Conservation (phyloP, 2,797 vertebrate genomes). For the Pogoniulus pusillus region DNA sequence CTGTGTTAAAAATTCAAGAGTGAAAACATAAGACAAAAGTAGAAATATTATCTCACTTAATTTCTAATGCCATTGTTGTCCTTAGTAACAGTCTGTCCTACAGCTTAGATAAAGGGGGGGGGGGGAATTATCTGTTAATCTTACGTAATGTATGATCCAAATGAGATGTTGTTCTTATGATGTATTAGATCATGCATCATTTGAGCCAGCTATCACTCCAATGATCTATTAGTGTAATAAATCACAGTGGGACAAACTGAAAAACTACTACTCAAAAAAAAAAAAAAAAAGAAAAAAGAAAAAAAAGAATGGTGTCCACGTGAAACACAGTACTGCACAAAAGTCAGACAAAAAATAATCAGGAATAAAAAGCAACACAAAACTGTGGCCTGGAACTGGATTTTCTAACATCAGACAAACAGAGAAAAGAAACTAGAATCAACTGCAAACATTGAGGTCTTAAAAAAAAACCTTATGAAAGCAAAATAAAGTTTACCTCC, state of each 20-base stretch:
- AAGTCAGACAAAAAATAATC: constrained; percentile 11
- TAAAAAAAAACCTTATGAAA: not conserved
- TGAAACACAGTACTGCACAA: constrained; percentile 51
- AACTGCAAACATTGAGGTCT: not conserved
- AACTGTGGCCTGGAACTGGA: not conserved
- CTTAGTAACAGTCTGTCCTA: not conserved
- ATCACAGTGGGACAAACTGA: constrained; percentile 59
- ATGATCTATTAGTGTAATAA: constrained; percentile 70
- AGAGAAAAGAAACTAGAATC: not conserved
- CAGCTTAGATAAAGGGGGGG: not conserved
- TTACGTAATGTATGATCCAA: constrained; percentile 45
- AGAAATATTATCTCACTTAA: not conserved
- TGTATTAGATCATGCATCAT: constrained; percentile 74
- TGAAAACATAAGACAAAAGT: not conserved
- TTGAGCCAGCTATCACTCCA: constrained; percentile 58
- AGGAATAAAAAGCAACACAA: not conserved
- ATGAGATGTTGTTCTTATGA: constrained; percentile 67
- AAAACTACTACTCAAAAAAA: constrained; percentile 62
- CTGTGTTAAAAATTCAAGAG: not conserved
- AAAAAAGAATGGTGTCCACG: constrained; percentile 15
- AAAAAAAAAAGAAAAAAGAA: constrained; percentile 40
- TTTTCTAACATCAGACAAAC: constrained; percentile 8
- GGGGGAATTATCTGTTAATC: constrained; percentile 20
- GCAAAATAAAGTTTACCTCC: not conserved
- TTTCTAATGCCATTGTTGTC: not conserved